Evolutionary conservation across 1,140 invertebrate species (phyloP).

Genomic region (Psix sp.): DNA sequence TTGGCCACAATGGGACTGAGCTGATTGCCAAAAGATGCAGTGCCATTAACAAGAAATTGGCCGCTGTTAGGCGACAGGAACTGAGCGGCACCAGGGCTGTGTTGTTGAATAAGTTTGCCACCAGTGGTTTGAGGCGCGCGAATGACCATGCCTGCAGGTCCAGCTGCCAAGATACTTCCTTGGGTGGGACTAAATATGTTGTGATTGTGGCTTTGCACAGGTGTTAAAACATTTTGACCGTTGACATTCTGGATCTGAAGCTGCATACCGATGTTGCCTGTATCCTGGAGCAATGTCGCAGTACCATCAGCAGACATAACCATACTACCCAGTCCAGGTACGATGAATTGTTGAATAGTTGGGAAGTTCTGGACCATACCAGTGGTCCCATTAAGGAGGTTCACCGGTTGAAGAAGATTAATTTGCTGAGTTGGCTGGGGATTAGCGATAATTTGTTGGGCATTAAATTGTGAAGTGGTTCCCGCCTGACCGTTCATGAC

Average conservation of each 20-base stretch:
- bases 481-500: constrained; percentile 84
- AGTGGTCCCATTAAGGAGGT: constrained; percentile 84
- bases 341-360: constrained; percentile 88
- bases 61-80: constrained; percentile 85
- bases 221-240: constrained; percentile 85
- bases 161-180: constrained; percentile 81
- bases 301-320: constrained; percentile 85
- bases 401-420: constrained; percentile 88
- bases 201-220: constrained; percentile 80
- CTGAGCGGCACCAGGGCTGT: constrained; percentile 81
- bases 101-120: constrained; percentile 85
- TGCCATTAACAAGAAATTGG: constrained; percentile 85
- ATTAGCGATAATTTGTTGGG: constrained; percentile 83
- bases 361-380: constrained; percentile 87
- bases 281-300: constrained; percentile 82
- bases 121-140: constrained; percentile 82
- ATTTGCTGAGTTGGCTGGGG: constrained; percentile 86
- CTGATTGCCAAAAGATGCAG: constrained; percentile 83
- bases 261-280: constrained; percentile 83
- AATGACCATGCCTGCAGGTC: constrained; percentile 86
- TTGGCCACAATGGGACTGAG: constrained; percentile 86
- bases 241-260: constrained; percentile 88
- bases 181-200: constrained; percentile 79
- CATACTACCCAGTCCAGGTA: constrained; percentile 87
- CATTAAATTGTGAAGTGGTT: constrained; percentile 79